phyloP scores from a whole-genome alignment of 1,140 invertebrate species.

The Mactra quadrangularis region DNA sequence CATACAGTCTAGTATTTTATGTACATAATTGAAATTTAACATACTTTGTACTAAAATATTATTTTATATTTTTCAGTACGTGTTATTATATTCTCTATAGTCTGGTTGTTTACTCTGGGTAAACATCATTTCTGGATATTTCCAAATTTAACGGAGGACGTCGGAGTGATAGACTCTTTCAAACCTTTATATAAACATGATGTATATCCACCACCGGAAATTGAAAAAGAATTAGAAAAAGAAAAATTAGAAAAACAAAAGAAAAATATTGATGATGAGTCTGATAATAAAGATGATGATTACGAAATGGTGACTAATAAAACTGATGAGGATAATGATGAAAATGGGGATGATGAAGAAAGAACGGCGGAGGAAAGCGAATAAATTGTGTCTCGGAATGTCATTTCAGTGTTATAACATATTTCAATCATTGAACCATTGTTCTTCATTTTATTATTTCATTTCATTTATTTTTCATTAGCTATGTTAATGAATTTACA shows the following conservation, averaged over 20 bases:
- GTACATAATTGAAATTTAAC: too few species aligned
- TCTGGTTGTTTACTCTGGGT: conserved; percentile 95
- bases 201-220: conserved; percentile 63
- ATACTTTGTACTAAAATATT: too few species aligned
- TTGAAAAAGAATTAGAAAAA: conserved; percentile 86
- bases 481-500: too few species aligned
- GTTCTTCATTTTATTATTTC: too few species aligned
- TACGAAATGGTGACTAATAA: conserved; percentile 67
- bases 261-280: conserved; percentile 64
- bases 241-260: conserved; percentile 91
- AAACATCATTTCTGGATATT: conserved; percentile 98
- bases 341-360: conserved; percentile 87
- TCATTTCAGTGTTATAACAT: neutral
- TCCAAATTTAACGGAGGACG: conserved; percentile 99
- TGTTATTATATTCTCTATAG: conserved; percentile 94
- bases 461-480: too few species aligned
- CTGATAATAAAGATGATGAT: conserved; percentile 56
- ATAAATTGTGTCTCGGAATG: conserved; percentile 59
- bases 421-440: neutral
- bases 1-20: too few species aligned
- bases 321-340: conserved; percentile 77
- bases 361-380: conserved; percentile 70
- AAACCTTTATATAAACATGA: conserved; percentile 94
- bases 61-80: conserved; percentile 86
- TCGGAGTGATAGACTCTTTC: conserved; percentile 99